Base-by-base conservation (phyloP, 2,113 vertebrate species). In the Microtus pennsylvanicus region DNA sequence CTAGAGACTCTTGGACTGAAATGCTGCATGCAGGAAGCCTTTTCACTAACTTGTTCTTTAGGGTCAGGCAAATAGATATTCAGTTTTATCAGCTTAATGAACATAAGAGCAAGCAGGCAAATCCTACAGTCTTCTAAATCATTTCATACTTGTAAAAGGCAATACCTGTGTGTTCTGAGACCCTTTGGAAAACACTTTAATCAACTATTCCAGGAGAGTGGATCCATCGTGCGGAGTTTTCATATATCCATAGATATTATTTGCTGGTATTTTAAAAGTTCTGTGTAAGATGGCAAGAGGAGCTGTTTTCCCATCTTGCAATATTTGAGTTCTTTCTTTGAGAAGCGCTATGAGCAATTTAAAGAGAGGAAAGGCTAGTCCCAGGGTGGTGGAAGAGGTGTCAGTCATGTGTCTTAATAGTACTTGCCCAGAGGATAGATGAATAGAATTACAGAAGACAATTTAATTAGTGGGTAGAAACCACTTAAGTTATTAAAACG, bases 371-470 rank as follows among this genome's bases (percentile, higher is more conserved):
- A 95, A 91, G 80, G 74, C 28, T 5, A 47, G 28, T 26, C 88
- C 50, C 7, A 28, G 47, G 67, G 63, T 45, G 24, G 21, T 3
- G 50, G 80, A 47, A 85, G 72, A 77, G 33, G 63, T 61, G 35
- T 85, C 83, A 47, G 0, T 52, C 69, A 45, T 22, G 47, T 52
- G 5, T 87, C 95, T 95, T 47, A 76, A 50, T 63, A 30, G 26
- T 24, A 35, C 35, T 90, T 86, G 30, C 21, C 75, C 65, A 58
- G 65, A 58, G 19, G 76, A 61, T 50, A 90, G 74, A 83, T 81
- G 22, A 95, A 65, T 72, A 65, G 55, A 97, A 92, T 92, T 95
- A 91, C 69, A 67, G 26, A 95, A 88, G 30, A 30, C 13, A 82
- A 78, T 91, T 87, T 92, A 80, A 76, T 97, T 94, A 74, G 30